Conservation (phyloP, 2,113 vertebrate species). For the Anoplopoma fimbria region DNA sequence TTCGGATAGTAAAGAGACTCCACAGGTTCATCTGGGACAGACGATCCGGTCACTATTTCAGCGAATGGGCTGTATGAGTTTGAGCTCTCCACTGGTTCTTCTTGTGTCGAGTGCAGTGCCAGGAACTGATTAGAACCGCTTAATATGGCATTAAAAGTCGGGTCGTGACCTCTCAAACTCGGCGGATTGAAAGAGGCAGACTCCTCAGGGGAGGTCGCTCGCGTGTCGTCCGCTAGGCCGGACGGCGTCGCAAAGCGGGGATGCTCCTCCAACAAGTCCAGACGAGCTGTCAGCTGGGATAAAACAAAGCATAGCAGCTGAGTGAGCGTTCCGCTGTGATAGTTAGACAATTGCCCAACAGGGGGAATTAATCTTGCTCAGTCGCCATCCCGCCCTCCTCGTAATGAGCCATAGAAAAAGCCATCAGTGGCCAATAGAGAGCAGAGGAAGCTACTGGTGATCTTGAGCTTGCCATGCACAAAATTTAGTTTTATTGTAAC, state of each 20-base stretch:
- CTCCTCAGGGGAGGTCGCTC: constrained; percentile 63
- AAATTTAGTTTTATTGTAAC: constrained; percentile 56
- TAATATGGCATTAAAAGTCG: constrained; percentile 43
- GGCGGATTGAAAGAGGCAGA: constrained; percentile 50
- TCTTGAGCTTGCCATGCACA: constrained; percentile 43
- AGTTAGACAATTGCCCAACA: constrained; percentile 63
- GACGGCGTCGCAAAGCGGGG: constrained; percentile 58
- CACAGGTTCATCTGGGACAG: constrained; percentile 42
- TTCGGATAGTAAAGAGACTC: constrained; percentile 60
- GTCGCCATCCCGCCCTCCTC: constrained; percentile 45
- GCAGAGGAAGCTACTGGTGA: constrained; percentile 57
- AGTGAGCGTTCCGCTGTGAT: constrained; percentile 60
- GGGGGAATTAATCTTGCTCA: constrained; percentile 56
- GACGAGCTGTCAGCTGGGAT: constrained; percentile 76
- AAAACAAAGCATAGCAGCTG: constrained; percentile 60
- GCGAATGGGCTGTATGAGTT: constrained; percentile 49
- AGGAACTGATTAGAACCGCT: constrained; percentile 57
- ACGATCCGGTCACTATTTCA: constrained; percentile 30
- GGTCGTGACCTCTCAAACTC: constrained; percentile 55
- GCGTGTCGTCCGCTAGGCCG: constrained; percentile 54
- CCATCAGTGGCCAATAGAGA: constrained; percentile 64
- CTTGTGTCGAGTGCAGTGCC: constrained; percentile 27
- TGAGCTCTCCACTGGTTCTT: constrained; percentile 41
- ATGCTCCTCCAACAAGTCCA: constrained; percentile 77
- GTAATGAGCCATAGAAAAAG: constrained; percentile 71